These are phyloP conservation scores for Dipodomys stephensi DNA, from an alignment of 2,113 vertebrate genomes.

Conservation along the genomic window DNA sequence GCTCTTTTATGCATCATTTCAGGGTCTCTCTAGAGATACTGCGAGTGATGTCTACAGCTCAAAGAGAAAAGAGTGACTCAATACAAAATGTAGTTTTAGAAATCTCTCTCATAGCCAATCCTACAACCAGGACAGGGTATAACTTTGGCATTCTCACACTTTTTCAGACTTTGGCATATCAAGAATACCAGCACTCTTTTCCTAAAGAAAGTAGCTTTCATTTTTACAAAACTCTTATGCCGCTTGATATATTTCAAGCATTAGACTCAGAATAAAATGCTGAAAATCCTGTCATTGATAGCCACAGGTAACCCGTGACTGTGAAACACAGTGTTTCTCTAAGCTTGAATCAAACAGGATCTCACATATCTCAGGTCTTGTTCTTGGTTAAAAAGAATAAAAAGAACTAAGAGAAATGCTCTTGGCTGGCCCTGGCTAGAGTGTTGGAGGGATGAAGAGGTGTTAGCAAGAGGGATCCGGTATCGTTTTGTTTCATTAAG, in stretches of 20 bases:
- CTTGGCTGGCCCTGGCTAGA: constrained; percentile 67
- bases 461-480: constrained; percentile 77
- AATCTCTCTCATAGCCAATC: background rate
- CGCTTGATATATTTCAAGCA: constrained; percentile 20
- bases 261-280: background rate
- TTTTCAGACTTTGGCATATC: constrained; percentile 39
- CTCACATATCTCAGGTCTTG: constrained; percentile 77
- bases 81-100: background rate
- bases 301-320: constrained; percentile 50
- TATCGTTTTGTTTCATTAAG: constrained; percentile 82
- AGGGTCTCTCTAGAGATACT: constrained; percentile 47
- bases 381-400: constrained; percentile 67
- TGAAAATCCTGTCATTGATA: constrained; percentile 52
- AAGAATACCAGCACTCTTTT: background rate
- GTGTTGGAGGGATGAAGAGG: constrained; percentile 61
- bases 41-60: background rate
- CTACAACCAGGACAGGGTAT: background rate
- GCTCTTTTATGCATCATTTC: background rate
- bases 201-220: constrained; percentile 18
- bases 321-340: constrained; percentile 21
- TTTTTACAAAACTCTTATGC: background rate
- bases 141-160: background rate
- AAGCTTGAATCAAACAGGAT: constrained; percentile 72
- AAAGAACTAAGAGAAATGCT: constrained; percentile 70
- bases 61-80: background rate